Conservation (phyloP, 1,140 invertebrate genomes). For the Choristoneura fumiferana region DNA sequence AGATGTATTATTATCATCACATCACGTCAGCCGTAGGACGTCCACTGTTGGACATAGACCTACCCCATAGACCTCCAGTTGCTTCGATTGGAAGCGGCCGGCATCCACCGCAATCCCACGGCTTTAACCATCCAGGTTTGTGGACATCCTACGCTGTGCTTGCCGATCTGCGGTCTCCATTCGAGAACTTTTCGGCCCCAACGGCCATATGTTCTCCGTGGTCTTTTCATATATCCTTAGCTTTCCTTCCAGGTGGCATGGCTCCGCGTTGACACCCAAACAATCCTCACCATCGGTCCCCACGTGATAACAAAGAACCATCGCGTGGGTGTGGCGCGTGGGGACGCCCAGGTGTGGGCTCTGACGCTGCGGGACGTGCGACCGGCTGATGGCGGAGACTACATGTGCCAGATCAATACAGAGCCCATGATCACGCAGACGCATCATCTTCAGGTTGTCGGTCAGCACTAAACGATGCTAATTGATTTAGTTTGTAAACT, state of each 20-base stretch:
- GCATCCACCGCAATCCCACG: too few relatives aligned
- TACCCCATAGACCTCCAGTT: too few relatives aligned
- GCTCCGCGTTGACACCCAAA: slow-evolving; percentile 92
- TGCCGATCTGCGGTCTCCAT: too few relatives aligned
- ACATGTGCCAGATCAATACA: slow-evolving; percentile 94
- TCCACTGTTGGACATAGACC: too few relatives aligned
- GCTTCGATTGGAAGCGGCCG: too few relatives aligned
- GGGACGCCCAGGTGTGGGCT: slow-evolving; percentile 87
- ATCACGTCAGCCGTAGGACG: too few relatives aligned
- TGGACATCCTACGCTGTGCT: too few relatives aligned
- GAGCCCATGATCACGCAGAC: slow-evolving; percentile 93
- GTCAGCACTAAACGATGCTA: slow-evolving; percentile 75
- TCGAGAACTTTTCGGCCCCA: too few relatives aligned
- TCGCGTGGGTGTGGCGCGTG: slow-evolving; percentile 87
- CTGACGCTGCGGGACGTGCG: slow-evolving; percentile 87
- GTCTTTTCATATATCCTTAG: too few relatives aligned
- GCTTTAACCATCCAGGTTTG: too few relatives aligned
- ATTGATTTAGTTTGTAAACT: not conserved
- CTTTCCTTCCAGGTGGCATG: slow-evolving; percentile 87
- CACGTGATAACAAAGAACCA: slow-evolving; percentile 93
- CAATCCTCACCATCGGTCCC: slow-evolving; percentile 89
- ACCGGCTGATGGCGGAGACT: slow-evolving; percentile 86
- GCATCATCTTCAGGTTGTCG: slow-evolving; percentile 90
- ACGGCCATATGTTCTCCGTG: too few relatives aligned
- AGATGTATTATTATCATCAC: too few relatives aligned